Evolutionary conservation across 2,888 invertebrate genomes (phyloP).

Genomic region (Standfussiana lucernea): DNA sequence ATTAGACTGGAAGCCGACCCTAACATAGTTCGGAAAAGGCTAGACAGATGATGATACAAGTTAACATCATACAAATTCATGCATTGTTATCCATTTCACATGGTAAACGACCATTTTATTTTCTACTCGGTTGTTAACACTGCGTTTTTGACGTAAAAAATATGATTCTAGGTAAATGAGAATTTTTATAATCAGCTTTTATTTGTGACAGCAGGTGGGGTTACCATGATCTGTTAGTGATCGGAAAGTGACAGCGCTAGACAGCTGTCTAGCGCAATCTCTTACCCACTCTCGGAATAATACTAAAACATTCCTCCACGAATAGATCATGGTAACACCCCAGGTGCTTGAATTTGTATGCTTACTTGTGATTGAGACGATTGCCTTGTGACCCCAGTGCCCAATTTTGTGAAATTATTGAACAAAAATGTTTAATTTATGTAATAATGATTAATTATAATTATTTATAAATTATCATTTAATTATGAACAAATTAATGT

Average conservation of each 20-base stretch:
- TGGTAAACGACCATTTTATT: conserved; percentile 14
- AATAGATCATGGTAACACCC: no score
- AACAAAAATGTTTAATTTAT: not conserved
- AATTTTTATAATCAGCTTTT: conserved; percentile 20
- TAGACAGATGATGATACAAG: no score
- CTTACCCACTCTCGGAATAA: no score
- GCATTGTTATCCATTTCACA: conserved; percentile 42
- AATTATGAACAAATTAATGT: not conserved
- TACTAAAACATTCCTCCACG: no score
- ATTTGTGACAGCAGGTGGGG: conserved; percentile 2
- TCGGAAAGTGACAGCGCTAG: no score
- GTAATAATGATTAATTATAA: not conserved
- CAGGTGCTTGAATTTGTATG: not conserved
- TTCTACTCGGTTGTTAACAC: not conserved
- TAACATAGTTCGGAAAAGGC: no score
- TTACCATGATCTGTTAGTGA: no score
- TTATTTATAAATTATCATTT: not conserved
- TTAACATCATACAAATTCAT: conserved; percentile 15
- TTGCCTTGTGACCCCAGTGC: no score
- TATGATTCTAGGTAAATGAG: not conserved
- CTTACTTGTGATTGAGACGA: not conserved
- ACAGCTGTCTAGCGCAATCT: no score
- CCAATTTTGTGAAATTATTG: not conserved
- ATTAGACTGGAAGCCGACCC: no score
- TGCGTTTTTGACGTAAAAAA: conserved; percentile 3